Conservation (phyloP, 2,888 invertebrate species). For the Tuta absoluta region DNA sequence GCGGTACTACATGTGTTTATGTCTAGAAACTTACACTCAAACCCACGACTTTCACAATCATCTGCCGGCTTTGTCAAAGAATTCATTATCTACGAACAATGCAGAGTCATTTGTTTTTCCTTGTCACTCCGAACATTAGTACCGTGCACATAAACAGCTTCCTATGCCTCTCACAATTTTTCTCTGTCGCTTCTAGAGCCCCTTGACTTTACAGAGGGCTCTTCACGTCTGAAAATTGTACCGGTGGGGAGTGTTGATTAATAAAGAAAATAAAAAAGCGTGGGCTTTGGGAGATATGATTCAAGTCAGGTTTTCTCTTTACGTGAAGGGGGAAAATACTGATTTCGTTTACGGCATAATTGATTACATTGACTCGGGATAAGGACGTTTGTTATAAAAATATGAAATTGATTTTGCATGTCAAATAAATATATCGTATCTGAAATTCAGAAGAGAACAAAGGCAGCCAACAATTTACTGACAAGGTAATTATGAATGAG, state of each 20-base stretch:
- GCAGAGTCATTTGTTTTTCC: slow-evolving; percentile 58
- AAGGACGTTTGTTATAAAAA: slow-evolving; percentile 10
- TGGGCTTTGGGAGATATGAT: slow-evolving; percentile 52
- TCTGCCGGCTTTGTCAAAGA: slow-evolving; percentile 35
- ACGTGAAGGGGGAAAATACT: slow-evolving; percentile 32
- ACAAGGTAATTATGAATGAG: background rate
- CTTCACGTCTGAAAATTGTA: slow-evolving; percentile 62
- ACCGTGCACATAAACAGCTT: slow-evolving; percentile 29
- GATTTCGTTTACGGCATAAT: slow-evolving; percentile 33
- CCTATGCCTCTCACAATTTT: slow-evolving; percentile 55
- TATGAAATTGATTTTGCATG: slow-evolving; percentile 1
- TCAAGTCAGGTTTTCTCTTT: slow-evolving; percentile 34
- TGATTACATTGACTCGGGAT: slow-evolving; percentile 18
- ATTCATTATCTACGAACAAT: slow-evolving; percentile 44
- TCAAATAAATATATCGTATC: background rate
- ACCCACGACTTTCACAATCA: slow-evolving; percentile 13
- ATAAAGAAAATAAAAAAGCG: slow-evolving; percentile 68
- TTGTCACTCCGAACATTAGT: slow-evolving; percentile 47
- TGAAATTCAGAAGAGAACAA: slow-evolving; percentile 9
- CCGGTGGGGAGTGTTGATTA: slow-evolving; percentile 68
- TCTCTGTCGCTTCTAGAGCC: slow-evolving; percentile 57
- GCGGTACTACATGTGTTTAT: background rate
- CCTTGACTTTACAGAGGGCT: slow-evolving; percentile 67
- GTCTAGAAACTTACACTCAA: background rate
- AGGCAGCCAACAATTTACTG: background rate